A percentile compares a stretch with the other conserved stretches of the same genome.
phyloP scores from a whole-genome alignment of 2,888 invertebrate genomes.

The Archips xylosteana region DNA sequence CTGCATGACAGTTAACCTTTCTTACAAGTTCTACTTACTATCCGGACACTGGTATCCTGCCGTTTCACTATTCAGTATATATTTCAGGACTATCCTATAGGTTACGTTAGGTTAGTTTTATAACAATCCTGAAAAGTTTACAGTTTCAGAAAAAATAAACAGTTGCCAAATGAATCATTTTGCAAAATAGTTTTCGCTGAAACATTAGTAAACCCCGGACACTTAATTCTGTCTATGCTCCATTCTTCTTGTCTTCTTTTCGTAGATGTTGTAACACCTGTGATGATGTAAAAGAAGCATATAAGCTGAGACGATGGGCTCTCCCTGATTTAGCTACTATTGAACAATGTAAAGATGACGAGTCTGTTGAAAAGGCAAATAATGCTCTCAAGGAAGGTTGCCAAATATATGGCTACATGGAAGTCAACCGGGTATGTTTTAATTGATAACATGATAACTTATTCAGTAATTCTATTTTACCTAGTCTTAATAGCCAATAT shows the following conservation, averaged over 20 bases:
- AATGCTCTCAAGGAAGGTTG: constrained; percentile 97
- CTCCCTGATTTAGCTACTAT: constrained; percentile 91
- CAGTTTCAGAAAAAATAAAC: too few species aligned
- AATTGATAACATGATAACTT: not conserved
- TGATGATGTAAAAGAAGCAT: constrained; percentile 97
- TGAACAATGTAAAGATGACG: constrained; percentile 96
- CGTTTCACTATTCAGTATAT: too few species aligned
- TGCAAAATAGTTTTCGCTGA: too few species aligned
- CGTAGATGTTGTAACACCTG: constrained; percentile 98
- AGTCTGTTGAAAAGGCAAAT: constrained; percentile 90
- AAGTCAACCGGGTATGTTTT: constrained; percentile 93
- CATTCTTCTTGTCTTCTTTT: constrained; percentile 3
- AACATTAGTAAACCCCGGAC: not conserved
- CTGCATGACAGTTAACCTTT: too few species aligned
- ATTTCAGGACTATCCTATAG: too few species aligned
- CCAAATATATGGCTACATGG: constrained; percentile 96
- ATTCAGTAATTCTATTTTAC: not conserved
- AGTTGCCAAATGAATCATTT: too few species aligned
- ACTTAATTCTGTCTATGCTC: not conserved
- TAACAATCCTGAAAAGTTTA: too few species aligned
- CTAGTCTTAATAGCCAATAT: too few species aligned
- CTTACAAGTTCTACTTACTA: too few species aligned
- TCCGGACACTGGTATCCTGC: too few species aligned
- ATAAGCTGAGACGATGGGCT: constrained; percentile 94
- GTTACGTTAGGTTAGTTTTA: too few species aligned